phyloP scores from a whole-genome alignment of 2,113 vertebrate genomes.

The Tinamus guttatus region DNA sequence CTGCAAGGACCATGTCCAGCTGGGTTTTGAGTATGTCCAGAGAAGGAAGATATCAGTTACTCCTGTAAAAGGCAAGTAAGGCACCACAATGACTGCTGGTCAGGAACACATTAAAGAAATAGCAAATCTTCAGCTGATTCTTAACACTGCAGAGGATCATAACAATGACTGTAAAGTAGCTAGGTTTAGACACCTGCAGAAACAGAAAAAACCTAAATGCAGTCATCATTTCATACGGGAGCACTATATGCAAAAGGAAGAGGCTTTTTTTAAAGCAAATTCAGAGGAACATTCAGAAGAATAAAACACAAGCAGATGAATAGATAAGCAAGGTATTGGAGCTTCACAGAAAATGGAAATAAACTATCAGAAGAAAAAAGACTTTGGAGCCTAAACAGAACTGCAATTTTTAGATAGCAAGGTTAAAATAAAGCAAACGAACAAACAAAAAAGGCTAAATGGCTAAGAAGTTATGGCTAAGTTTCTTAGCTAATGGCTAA shows the following conservation, averaged over 20 bases:
- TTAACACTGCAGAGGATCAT: neutral
- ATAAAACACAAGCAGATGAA: neutral
- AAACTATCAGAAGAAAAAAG: neutral
- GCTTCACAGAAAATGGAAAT: neutral
- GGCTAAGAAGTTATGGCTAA: neutral
- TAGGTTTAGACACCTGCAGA: neutral
- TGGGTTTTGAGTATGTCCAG: too few species aligned
- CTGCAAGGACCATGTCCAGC: too few species aligned
- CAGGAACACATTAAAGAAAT: neutral
- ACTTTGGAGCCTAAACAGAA: neutral
- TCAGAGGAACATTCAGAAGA: neutral
- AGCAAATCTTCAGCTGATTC: neutral
- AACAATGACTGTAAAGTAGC: neutral
- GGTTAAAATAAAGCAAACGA: too few species aligned
- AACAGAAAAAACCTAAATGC: neutral
- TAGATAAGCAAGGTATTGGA: neutral
- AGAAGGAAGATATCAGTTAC: neutral
- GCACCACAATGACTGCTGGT: neutral
- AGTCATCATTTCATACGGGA: neutral
- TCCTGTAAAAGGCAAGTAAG: neutral
- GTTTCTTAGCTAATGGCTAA: too few species aligned
- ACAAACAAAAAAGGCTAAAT: neutral
- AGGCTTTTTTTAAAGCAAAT: neutral
- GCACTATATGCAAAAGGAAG: neutral
- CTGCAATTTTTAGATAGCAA: neutral